Evolutionary conservation across 1,140 invertebrate species (phyloP).

Genomic region (Artemia franciscana): DNA sequence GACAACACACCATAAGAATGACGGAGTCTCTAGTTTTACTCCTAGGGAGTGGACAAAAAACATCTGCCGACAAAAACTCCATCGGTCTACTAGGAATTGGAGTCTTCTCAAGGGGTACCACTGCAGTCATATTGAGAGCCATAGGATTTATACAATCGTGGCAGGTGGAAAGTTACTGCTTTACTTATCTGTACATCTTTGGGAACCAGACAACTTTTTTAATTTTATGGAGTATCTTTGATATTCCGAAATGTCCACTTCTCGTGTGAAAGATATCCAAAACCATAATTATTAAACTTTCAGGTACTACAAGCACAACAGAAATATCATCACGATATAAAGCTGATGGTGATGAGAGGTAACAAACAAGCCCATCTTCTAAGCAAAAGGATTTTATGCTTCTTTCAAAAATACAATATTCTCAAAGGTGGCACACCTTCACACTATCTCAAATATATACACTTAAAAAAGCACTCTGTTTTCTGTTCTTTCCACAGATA

Average conservation of each 20-base stretch:
- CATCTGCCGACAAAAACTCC: background rate
- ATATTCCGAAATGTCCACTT: background rate
- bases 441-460: background rate
- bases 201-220: background rate
- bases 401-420: background rate
- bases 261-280: background rate
- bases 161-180: background rate
- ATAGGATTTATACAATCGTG: background rate
- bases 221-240: background rate
- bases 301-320: background rate
- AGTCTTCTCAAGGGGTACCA: background rate
- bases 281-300: background rate
- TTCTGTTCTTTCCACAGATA: background rate
- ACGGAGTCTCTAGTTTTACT: background rate
- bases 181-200: background rate
- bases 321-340: background rate
- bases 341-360: background rate
- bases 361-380: background rate
- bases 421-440: background rate
- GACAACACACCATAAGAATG: background rate
- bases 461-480: background rate
- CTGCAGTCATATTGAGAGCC: background rate
- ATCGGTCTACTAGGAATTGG: background rate
- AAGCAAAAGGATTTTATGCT: background rate
- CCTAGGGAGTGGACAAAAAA: background rate